Conservation (phyloP, 2,113 vertebrate genomes). For the Trogon melanurus region DNA sequence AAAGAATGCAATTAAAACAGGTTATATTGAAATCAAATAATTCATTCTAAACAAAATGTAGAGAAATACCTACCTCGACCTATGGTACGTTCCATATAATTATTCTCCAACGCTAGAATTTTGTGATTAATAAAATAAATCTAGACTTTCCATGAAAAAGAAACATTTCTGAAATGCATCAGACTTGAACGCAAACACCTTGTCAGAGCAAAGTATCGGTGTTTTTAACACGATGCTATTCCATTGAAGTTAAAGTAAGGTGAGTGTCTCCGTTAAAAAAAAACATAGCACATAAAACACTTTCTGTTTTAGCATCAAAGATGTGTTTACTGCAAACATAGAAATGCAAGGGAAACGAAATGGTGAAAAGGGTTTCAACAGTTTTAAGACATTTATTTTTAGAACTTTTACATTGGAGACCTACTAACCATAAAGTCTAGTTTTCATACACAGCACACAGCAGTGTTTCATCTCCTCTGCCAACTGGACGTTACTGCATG, state of each 20-base stretch:
- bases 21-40: neutral
- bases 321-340: conserved; percentile 38
- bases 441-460: neutral
- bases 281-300: conserved; percentile 6
- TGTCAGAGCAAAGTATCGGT: neutral
- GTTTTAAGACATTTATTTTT: conserved; percentile 41
- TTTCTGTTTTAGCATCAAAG: conserved; percentile 43
- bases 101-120: neutral
- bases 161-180: neutral
- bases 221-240: neutral
- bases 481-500: neutral
- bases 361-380: neutral
- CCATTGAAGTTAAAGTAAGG: conserved; percentile 14
- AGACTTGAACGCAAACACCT: neutral
- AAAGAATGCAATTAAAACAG: conserved; percentile 14
- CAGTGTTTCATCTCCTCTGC: neutral
- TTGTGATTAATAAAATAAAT: neutral
- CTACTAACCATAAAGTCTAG: neutral
- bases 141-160: neutral
- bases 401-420: neutral
- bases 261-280: neutral
- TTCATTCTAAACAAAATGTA: neutral
- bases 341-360: conserved; percentile 11
- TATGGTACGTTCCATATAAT: neutral
- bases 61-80: neutral